These are phyloP conservation scores for Circaetus gallicus DNA, from an alignment of 2,113 vertebrate genomes.

Conservation along the genomic window DNA sequence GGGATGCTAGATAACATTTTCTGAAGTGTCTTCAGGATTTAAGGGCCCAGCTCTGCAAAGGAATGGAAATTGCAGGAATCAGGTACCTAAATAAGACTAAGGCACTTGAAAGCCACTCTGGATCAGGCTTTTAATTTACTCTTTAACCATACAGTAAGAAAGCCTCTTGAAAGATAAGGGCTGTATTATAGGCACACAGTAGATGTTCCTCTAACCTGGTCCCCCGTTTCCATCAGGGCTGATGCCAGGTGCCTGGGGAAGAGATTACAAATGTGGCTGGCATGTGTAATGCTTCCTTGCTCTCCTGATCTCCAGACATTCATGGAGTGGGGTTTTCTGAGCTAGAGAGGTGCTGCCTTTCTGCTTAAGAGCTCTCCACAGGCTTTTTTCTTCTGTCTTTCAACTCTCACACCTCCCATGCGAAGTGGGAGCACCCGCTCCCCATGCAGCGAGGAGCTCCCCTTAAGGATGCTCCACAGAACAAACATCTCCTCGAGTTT, in stretches of 20 bases:
- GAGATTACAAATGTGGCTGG: not conserved
- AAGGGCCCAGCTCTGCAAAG: not conserved
- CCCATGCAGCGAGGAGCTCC: not conserved
- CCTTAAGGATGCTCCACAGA: not conserved
- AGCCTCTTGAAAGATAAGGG: not conserved
- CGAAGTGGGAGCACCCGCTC: not conserved
- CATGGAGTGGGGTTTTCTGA: not conserved
- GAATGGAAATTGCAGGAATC: not conserved
- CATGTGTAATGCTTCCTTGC: not conserved
- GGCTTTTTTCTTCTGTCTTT: not conserved
- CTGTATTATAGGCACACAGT: not conserved
- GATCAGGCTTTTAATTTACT: constrained; percentile 19
- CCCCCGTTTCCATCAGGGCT: not conserved
- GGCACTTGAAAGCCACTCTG: constrained; percentile 7
- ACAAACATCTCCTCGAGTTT: not conserved
- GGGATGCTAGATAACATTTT: not conserved
- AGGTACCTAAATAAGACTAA: constrained; percentile 18
- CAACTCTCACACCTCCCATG: not conserved
- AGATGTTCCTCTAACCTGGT: not conserved
- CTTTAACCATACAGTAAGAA: constrained; percentile 3
- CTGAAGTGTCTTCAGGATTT: not conserved
- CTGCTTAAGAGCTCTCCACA: constrained; percentile 11
- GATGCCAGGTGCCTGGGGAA: not conserved
- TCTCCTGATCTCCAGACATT: not conserved
- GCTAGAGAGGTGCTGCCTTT: not conserved